Conservation (phyloP, 2,113 vertebrate species). For the Odocoileus virginianus region DNA sequence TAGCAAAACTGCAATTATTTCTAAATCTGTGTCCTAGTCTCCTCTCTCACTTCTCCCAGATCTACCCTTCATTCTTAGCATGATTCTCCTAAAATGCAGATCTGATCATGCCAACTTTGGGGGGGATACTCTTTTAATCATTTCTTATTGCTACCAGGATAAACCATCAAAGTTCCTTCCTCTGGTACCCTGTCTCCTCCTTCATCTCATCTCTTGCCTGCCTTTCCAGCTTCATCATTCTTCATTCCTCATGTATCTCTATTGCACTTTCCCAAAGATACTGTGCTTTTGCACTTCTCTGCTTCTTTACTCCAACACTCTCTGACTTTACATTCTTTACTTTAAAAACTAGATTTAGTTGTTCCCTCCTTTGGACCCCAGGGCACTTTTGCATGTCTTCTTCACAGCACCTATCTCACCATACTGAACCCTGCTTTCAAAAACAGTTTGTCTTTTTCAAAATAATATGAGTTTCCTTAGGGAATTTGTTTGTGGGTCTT, state of each 20-base stretch:
- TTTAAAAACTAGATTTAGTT: background rate
- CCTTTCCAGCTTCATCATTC: background rate
- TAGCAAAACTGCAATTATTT: background rate
- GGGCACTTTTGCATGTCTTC: background rate
- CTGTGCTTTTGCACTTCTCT: background rate
- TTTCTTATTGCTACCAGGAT: background rate
- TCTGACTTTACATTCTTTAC: background rate
- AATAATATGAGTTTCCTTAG: background rate
- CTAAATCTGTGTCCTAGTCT: background rate
- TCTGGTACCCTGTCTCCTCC: background rate
- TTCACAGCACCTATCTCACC: background rate
- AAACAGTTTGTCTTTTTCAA: background rate
- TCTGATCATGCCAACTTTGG: background rate
- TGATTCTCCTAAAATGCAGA: background rate
- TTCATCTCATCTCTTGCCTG: background rate
- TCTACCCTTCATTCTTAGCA: background rate
- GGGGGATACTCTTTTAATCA: too few species aligned
- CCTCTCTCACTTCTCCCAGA: background rate
- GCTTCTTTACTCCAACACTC: background rate
- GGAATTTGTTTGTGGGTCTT: background rate
- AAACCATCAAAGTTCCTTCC: background rate
- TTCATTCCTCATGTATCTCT: rapidly evolving
- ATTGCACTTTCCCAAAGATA: background rate
- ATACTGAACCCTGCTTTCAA: background rate
- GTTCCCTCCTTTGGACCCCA: background rate